A percentile compares a stretch with the other conserved stretches of the same genome.
phyloP scores from a whole-genome alignment of 2,888 invertebrate species.

The Malthinus seriepunctatus region DNA sequence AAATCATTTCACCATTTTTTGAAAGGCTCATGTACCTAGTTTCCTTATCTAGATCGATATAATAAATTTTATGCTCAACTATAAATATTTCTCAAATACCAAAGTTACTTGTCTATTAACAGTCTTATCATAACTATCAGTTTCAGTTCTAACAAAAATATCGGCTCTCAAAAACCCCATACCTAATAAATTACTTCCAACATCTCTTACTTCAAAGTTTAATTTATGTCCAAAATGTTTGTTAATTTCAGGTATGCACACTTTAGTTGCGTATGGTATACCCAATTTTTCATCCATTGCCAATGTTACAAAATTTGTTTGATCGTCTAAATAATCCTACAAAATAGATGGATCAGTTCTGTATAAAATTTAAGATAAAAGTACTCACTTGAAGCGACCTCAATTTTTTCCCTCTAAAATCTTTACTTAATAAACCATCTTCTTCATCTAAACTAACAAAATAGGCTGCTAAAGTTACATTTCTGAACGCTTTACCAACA shows the following conservation, averaged over 20 bases:
- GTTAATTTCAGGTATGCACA: slow-evolving; percentile 59
- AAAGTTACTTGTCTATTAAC: slow-evolving; percentile 56
- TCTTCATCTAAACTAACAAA: slow-evolving; percentile 55
- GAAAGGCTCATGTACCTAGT: too few species aligned
- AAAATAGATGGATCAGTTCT: slow-evolving; percentile 19
- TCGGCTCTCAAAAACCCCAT: slow-evolving; percentile 54
- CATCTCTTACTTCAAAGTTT: slow-evolving; percentile 55
- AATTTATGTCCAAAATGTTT: slow-evolving; percentile 55
- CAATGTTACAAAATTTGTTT: slow-evolving; percentile 55
- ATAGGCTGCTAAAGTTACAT: slow-evolving; percentile 57
- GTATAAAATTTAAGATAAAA: too few species aligned
- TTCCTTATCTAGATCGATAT: too few species aligned
- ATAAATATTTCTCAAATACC: slow-evolving; percentile 36
- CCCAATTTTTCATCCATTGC: slow-evolving; percentile 55
- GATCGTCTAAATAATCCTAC: slow-evolving; percentile 58
- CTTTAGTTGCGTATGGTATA: slow-evolving; percentile 54
- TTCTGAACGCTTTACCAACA: slow-evolving; percentile 50
- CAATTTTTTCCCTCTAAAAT: slow-evolving; percentile 53
- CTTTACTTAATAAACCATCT: slow-evolving; percentile 51
- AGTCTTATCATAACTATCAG: slow-evolving; percentile 57
- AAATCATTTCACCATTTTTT: too few species aligned
- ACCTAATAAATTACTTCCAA: slow-evolving; percentile 50
- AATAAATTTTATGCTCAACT: too few species aligned
- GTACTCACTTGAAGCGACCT: slow-evolving; percentile 55
- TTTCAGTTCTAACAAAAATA: slow-evolving; percentile 58